Conservation (phyloP, 1,140 invertebrate genomes). For the Euura saliciscinereae region DNA sequence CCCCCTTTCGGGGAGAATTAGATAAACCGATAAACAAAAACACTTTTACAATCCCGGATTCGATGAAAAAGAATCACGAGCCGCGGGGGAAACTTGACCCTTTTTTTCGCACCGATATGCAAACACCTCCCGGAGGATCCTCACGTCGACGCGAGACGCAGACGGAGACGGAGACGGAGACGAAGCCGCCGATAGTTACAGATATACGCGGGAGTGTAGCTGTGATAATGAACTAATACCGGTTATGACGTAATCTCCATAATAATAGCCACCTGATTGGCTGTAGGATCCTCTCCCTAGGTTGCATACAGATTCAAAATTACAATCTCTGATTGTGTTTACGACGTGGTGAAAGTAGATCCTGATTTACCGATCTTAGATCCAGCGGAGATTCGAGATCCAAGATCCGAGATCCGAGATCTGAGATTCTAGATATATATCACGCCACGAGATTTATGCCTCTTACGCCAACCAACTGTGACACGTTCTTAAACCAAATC, state of each 20-base stretch:
- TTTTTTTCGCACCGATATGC: no score
- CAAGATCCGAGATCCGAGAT: neutral
- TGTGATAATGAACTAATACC: constrained; percentile 59
- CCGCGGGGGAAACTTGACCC: no score
- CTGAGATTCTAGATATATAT: neutral
- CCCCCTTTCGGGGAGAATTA: no score
- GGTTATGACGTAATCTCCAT: constrained; percentile 58
- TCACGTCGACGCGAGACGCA: no score
- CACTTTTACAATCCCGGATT: neutral
- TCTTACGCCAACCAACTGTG: neutral
- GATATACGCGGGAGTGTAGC: neutral
- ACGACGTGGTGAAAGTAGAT: constrained; percentile 7
- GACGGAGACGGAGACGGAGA: no score
- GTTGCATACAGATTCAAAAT: constrained; percentile 61
- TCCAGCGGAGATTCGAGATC: neutral
- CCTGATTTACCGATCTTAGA: constrained; percentile 4
- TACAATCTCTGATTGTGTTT: constrained; percentile 31
- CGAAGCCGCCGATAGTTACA: neutral
- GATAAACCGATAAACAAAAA: no score
- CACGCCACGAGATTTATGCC: neutral
- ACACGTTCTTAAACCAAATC: constrained; percentile 2
- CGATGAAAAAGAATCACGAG: neutral
- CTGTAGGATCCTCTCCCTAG: constrained; percentile 48
- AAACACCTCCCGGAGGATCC: no score
- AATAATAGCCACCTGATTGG: constrained; percentile 56